Evolutionary conservation across 1,140 invertebrate genomes (phyloP), one percentile per base, ranked within the genome.

Genomic region (Lethocerus indicus): DNA sequence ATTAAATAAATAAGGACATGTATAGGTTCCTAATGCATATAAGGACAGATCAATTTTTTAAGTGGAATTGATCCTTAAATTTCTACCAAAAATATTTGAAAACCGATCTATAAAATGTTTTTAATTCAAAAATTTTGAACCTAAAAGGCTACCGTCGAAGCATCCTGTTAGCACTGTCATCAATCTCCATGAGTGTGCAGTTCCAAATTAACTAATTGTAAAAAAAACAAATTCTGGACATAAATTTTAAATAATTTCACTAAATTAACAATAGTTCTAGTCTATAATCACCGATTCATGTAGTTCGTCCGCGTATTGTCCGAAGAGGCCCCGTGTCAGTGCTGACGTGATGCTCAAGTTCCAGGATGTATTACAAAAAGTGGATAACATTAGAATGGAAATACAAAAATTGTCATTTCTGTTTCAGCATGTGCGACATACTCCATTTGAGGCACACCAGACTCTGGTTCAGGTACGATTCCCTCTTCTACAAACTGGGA

Each of bases 371-470:
- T 32, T 32, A n/a, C n/a, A 12, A 12, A 18, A 40, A n/a, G n/a
- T n/a, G n/a, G n/a, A 9, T 12, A 12, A 32, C 9, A 32, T 32
- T 32, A 9, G 29, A 12, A 32, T 32, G 9, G 29, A 32, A 12
- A 32, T 32, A 32, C 9, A 32, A 9, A 32, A 32, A 16, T 32
- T 9, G 29, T n/a, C 50, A 27, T n/a, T 48, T 57, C 21, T 47
- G 57, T 56, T 51, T 0, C 50, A 72, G 70, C 57, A 83, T 87
- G 74, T 84, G 79, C 56, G 80, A 84, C 52, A 84, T 87, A 49
- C 71, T 87, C 0, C 83, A 87, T 58, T 64, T 80, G n/a, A 78
- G 91, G 55, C 81, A 90, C 56, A 78, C 82, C 14, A 78, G 79
- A 54, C 73, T 91, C 18, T 88, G 87, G 77, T 65, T 91, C 13